Conservation (phyloP, 92 coral and sea anemone genomes). For the Desmophyllum pertusum region DNA sequence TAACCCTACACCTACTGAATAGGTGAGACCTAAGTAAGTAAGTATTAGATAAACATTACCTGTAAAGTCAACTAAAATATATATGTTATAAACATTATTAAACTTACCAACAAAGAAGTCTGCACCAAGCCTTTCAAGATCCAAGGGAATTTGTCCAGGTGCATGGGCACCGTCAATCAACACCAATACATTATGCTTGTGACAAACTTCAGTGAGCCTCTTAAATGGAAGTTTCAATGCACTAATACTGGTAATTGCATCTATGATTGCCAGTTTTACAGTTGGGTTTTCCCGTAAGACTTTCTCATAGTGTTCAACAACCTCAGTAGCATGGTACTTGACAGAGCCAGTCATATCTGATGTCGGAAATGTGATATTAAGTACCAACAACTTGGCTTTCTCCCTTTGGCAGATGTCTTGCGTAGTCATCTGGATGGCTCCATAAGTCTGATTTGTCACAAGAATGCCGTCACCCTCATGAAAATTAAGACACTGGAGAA, state of each 20-base stretch:
- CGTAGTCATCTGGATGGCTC: conserved; percentile 66
- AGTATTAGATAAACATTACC: too few relatives aligned
- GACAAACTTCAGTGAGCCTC: conserved; percentile 73
- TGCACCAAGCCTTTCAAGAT: conserved; percentile 78
- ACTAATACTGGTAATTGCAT: conserved; percentile 74
- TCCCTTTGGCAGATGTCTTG: conserved; percentile 69
- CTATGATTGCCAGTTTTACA: conserved; percentile 71
- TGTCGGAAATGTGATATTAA: conserved; percentile 77
- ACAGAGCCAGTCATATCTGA: conserved; percentile 67
- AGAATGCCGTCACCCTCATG: conserved; percentile 74
- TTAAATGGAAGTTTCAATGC: conserved; percentile 76
- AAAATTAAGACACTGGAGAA: conserved; percentile 60
- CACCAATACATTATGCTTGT: conserved; percentile 67
- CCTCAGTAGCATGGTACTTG: conserved; percentile 64
- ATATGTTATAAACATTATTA: too few relatives aligned
- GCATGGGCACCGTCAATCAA: conserved; percentile 90
- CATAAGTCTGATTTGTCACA: conserved; percentile 79
- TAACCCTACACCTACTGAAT: too few relatives aligned
- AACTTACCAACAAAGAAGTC: conserved; percentile 85
- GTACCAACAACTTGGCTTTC: conserved; percentile 74
- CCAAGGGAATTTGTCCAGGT: conserved; percentile 82
- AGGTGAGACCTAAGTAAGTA: not conserved
- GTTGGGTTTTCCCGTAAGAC: conserved; percentile 73
- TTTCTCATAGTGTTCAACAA: conserved; percentile 71
- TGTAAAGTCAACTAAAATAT: not conserved